Evolutionary conservation across 2,888 invertebrate genomes (phyloP), one percentile per base, ranked within the genome.

Genomic region (Adela reaumurella): DNA sequence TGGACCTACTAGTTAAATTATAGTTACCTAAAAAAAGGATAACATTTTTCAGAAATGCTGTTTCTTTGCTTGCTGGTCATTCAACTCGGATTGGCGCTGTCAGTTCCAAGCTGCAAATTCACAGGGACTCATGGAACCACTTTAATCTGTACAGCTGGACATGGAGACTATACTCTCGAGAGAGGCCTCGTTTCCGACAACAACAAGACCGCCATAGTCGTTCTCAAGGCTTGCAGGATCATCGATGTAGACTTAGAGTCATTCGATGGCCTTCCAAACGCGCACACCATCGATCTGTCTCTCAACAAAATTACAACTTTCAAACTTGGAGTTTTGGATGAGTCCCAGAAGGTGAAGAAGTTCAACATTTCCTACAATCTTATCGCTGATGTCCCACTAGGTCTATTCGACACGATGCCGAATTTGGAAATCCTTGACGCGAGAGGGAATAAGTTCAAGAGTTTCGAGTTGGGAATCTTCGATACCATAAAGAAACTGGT

Each of bases 351-450:
- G 46, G 54, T 68, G 3, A 62, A 57, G 8, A 54, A 61, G 51
- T 54, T 72, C 44, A 68, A 69, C 55, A 55, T 70, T 14, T 68
- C 70, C 0, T 50, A 62, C 42, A 72, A 70, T 53, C 46, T 54
- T 17, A 29, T 72, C 11, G 59, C 55, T 1, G 59, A 56, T 6
- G 59, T 70, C 17, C 64, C 65, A 1, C 53, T 65, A 2, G 69
- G 67, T 0, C 43, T 70, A 2, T 69, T 72, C 18, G 64, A 70
- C 51, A 57, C 64, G 35, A 63, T 59, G 51, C 56, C 59, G 0
- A 63, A 65, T 46, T 49, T 72, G 42, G 56, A 61, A 51, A 48
- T 61, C 1, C 55, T 72, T 5, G 68, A 70, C 57, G 57, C 70
- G 43, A 64, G 61, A 58, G 62, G 58, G 3, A 70, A 70, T 35